Conservation (phyloP, 2,113 vertebrate species). For the Oriolus oriolus region DNA sequence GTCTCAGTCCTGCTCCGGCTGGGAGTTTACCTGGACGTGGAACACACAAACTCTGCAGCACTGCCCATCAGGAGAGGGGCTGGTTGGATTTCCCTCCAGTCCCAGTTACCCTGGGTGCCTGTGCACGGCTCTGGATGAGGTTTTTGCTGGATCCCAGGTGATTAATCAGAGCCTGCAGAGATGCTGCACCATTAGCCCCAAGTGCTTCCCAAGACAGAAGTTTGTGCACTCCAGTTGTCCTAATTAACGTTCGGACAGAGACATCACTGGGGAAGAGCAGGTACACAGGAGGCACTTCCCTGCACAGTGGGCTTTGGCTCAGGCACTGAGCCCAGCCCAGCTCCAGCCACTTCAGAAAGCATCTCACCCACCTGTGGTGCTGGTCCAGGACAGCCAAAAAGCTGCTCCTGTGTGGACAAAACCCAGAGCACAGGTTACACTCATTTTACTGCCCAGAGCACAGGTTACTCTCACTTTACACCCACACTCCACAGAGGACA, state of each 20-base stretch:
- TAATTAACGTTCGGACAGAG: neutral
- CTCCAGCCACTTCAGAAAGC: neutral
- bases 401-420: neutral
- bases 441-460: neutral
- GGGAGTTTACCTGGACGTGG: slow-evolving; percentile 3
- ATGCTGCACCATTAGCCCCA: neutral
- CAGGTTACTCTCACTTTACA: neutral
- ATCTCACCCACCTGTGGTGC: neutral
- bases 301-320: neutral
- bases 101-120: neutral
- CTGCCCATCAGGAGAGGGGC: neutral
- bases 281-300: neutral
- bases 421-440: neutral
- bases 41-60: neutral
- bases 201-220: neutral
- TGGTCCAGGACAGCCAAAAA: neutral
- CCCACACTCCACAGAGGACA: neutral
- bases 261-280: neutral
- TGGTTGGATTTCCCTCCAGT: neutral
- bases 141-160: neutral
- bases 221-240: neutral
- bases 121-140: neutral
- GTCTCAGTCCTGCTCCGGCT: neutral
- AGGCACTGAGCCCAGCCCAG: neutral
- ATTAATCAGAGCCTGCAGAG: neutral